phyloP scores from a whole-genome alignment of 2,888 invertebrate genomes.

The Dinocampus coccinellae region DNA sequence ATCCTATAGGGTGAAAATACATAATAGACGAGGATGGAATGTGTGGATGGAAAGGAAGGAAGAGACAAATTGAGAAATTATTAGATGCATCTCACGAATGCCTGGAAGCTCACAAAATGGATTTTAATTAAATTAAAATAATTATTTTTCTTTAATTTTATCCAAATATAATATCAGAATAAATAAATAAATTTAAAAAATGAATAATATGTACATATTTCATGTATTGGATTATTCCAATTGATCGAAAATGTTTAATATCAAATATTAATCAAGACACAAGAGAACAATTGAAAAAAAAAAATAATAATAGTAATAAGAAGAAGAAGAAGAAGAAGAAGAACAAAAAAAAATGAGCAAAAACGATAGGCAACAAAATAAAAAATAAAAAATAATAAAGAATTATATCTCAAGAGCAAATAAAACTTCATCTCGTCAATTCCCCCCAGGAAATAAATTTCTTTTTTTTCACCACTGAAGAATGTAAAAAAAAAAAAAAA shows the following conservation, averaged over 20 bases:
- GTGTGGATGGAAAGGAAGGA: not conserved
- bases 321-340: not conserved
- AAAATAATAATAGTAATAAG: no score
- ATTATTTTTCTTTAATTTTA: not conserved
- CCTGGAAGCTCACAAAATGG: not conserved
- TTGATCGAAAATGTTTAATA: not conserved
- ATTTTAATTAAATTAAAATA: not conserved
- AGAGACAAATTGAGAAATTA: conserved; percentile 26
- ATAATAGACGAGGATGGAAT: not conserved
- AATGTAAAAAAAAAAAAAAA: no score
- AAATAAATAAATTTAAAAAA: no score
- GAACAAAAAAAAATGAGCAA: not conserved
- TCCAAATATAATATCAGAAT: not conserved
- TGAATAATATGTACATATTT: no score
- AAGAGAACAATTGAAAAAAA: no score
- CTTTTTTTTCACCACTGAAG: not conserved
- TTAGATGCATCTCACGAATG: conserved; percentile 13
- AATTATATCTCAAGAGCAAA: not conserved
- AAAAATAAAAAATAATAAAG: not conserved
- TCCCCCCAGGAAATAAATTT: not conserved
- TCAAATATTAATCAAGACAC: conserved; percentile 1
- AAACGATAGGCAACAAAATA: not conserved
- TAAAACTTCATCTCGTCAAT: not conserved
- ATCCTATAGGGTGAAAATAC: not conserved
- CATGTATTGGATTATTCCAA: conserved; percentile 2